Base-by-base conservation (phyloP, 2,113 vertebrate species). In the Empidonax alnorum region DNA sequence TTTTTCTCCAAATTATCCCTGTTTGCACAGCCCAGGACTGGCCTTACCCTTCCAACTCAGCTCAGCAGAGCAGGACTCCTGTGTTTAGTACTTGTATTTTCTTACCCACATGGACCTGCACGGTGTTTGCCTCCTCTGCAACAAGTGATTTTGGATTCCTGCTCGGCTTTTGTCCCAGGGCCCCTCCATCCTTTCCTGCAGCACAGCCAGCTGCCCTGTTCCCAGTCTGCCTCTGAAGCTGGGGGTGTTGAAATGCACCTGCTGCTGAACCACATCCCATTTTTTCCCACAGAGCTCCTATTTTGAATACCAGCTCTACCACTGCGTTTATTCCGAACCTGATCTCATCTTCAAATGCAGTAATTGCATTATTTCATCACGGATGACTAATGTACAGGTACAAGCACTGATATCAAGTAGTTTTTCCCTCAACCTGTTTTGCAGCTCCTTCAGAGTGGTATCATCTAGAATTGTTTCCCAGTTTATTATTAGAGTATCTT, bases 401-500 rank as follows among this genome's bases (percentile, higher is more conserved):
- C 63, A 58, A 87, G 75, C 49, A 58, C 42, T 20, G 39, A 44
- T 56, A 84, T 6, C 65, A 71, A 74, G 33, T 23, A 37, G 33
- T 66, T 75, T 75, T 90, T 69, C 31, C 79, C 59, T 81, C 86
- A 95, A 87, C 80, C 73, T 89, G 89, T 87, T 92, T 35, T 72
- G 47, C 90, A 84, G 56, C 76, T 89, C 92, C 39, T 79, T 85
- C n/a, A 52, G 47, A 92, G 61, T 2, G 2, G 55, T 30, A 67
- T 44, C 72, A 90, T 42, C 37, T 50, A 80, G 59, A 88, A 78
- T 50, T 16, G n/a, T 62, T 94, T 83, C 56, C 59, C 88, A 74
- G 72, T 86, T 93, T 89, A 92, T 90, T 95, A 84, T 94, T 94
- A 96, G 92, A 93, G 77, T 81, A 92, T 66, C 50, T 68, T 81